Base-by-base conservation (phyloP, 2,888 invertebrate species). In the Oligia latruncula region DNA sequence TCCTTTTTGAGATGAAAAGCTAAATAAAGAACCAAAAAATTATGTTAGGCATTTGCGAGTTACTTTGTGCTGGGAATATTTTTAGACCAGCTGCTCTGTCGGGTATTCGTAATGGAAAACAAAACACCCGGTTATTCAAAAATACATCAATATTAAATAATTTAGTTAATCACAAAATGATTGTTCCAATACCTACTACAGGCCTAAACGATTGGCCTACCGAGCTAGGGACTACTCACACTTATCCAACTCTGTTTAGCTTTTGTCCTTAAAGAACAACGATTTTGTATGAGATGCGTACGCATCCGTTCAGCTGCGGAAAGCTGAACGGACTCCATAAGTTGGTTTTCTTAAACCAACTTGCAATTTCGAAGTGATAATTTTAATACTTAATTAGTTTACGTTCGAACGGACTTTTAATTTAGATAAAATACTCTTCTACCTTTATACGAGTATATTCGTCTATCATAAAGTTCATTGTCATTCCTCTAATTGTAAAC, bases 401-500 rank as follows among this genome's bases (percentile, higher is more conserved):
- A 62, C 62, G 29, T 29, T 43, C 4, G 6, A 66, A 15, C n/a
- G n/a, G 23, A 58, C 23, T 58, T 62, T 62, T 62, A 29, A 5
- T 62, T 62, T 62, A 62, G 5, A 62, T 62, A 62, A 9, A 29
- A 6, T 62, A 13, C 11, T 60, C n/a, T 70, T n/a, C 11, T 8
- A 17, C 58, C 29, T 65, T 35, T 17, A 2, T 43, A 9, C 0
- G 29, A 29, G 29, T 29, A 29, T n/a, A 35, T 6, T 82, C 17
- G 76, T 88, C 52, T 82, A 80, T 85, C 82, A 46, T 79, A 66
- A 40, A 71, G 23, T 86, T 89, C 78, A 87, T 87, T 89, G 87
- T 88, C 83, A 90, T 89, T 89, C 90, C 79, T 81, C 62, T 71
- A 82, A 81, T 72, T 74, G 71, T 60, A 58, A 78, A 81, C 75